Base-by-base conservation (phyloP, 2,797 vertebrate genomes). In the Eulemur albifrons region DNA sequence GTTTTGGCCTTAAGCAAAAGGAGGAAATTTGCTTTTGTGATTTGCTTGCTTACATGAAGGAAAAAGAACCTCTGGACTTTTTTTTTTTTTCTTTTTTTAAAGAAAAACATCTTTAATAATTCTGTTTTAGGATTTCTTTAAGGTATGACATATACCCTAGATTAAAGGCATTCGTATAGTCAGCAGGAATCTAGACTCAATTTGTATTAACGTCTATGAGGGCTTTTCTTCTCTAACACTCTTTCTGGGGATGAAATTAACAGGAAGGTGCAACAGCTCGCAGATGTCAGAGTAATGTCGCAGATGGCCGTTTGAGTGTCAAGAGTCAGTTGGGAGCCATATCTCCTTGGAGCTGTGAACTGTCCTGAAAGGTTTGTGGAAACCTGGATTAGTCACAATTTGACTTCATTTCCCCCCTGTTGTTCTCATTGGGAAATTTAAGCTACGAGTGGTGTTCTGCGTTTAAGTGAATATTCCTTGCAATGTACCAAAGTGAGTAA, bases 1-100 rank as follows among this genome's bases (percentile, higher is more conserved):
- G 89, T 98, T 97, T 98, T 96, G 88, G 97, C 96, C 98, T 97
- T 96, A 96, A 97, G 95, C 94, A 76, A 97, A 95, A 90, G 67
- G 40, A 93, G 35, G 82, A 96, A 89, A 95, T 97, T 96, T 96
- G 82, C 85, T 96, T 92, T 90, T 92, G 61, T 70, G 43, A 79
- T 88, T 94, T 18, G 43, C 83, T 92, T 90, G 80, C 93, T 97
- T 97, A 90, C 93, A 79, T 86, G 93, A 95, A 97, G 59, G 77
- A 72, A 81, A 86, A 95, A 94, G 63, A 84, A 81, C 21, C 20
- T 45, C 25, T 32, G 80, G 77, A 1, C 27, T 54, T 77, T 63
- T 63, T 88, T 92, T 43, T 43, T 43, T 43, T 54, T 77, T 63
- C 57, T 88, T 92, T 43, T 43, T 43, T 43, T 9, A 15, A 93